phyloP scores from a whole-genome alignment of 2,113 vertebrate species.

The Eudyptes chrysolophus region DNA sequence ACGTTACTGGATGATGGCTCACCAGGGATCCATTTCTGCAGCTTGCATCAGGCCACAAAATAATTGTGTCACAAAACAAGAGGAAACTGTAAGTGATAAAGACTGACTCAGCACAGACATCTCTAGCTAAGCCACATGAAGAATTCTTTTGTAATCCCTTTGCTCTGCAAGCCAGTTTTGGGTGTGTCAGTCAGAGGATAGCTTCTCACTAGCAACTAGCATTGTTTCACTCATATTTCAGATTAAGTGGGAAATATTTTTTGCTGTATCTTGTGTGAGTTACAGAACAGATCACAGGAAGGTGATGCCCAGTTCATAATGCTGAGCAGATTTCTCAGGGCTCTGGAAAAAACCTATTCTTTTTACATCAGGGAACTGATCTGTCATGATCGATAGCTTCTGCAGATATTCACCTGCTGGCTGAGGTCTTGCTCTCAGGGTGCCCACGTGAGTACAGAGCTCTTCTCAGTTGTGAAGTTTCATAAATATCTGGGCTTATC shows the following conservation, averaged over 20 bases:
- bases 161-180: neutral
- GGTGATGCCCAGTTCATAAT: neutral
- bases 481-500: neutral
- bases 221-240: neutral
- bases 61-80: neutral
- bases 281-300: neutral
- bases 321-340: neutral
- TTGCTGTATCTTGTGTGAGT: neutral
- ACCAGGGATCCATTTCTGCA: neutral
- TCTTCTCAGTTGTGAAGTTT: neutral
- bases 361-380: neutral
- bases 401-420: neutral
- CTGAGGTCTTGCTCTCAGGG: neutral
- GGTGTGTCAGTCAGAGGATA: neutral
- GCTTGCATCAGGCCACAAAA: neutral
- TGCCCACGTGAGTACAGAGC: neutral
- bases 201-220: neutral
- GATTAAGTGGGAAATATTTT: neutral
- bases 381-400: neutral
- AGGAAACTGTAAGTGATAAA: neutral
- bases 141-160: neutral
- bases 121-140: neutral
- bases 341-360: neutral
- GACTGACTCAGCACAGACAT: neutral
- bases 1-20: neutral